These are phyloP conservation scores for Ceyx melanurus DNA, from an alignment of 2,113 vertebrate species.

Conservation along the genomic window DNA sequence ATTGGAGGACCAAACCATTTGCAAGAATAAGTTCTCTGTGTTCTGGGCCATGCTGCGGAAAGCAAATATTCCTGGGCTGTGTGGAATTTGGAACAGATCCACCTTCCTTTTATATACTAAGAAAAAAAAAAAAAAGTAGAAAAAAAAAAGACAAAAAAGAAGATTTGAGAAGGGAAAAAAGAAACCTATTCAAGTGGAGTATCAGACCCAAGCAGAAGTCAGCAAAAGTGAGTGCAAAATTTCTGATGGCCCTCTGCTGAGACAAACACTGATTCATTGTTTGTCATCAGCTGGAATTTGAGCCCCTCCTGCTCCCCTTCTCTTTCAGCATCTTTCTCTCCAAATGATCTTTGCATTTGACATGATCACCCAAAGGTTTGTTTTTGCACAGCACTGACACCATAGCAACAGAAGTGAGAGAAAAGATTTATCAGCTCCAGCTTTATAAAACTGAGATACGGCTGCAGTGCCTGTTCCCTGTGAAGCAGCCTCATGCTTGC, in stretches of 20 bases:
- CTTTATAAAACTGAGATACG: neutral
- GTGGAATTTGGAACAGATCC: constrained; percentile 64
- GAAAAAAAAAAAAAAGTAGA: neutral
- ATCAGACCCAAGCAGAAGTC: constrained; percentile 5
- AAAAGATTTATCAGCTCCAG: constrained; percentile 15
- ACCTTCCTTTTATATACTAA: constrained; percentile 62
- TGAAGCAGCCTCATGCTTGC: neutral
- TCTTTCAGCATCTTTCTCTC: constrained; percentile 37
- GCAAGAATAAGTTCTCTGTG: constrained; percentile 49
- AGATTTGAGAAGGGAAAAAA: neutral
- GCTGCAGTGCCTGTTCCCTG: neutral
- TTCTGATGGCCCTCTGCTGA: constrained; percentile 27
- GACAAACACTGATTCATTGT: constrained; percentile 57
- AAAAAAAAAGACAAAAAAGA: neutral
- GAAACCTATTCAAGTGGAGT: constrained; percentile 11
- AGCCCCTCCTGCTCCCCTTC: constrained; percentile 44
- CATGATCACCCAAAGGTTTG: constrained; percentile 48
- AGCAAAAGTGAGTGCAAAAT: constrained; percentile 18
- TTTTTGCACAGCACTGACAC: constrained; percentile 36
- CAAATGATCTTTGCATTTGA: constrained; percentile 26
- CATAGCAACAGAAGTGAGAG: constrained; percentile 48
- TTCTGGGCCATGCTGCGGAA: constrained; percentile 15
- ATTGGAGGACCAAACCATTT: constrained; percentile 37
- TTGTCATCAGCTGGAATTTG: constrained; percentile 51
- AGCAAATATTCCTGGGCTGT: constrained; percentile 66